Evolutionary conservation across 2,888 invertebrate species (phyloP).

Genomic region (Hirtodrosophila cameraria): DNA sequence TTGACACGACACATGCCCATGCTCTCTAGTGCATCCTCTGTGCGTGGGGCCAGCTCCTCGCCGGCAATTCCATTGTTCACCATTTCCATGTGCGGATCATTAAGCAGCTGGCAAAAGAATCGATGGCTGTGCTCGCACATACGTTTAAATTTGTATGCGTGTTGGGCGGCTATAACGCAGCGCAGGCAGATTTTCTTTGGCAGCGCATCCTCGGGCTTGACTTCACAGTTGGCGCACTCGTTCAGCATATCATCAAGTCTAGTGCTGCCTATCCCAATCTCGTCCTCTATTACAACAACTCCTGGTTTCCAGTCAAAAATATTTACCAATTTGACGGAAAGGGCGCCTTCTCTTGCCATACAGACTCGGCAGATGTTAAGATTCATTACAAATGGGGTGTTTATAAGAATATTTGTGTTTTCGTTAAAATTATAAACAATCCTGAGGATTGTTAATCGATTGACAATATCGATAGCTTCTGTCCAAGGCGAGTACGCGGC

Average conservation of each 20-base stretch:
- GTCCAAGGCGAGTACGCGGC: no score
- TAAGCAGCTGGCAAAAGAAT: constrained; percentile 8
- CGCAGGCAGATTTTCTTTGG: constrained; percentile 16
- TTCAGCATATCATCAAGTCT: constrained; percentile 14
- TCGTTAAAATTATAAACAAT: constrained; percentile 7
- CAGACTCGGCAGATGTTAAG: constrained; percentile 15
- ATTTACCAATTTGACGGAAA: constrained; percentile 10
- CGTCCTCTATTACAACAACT: neutral
- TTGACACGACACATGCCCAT: neutral
- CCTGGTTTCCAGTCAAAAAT: constrained; percentile 19
- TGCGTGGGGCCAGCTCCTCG: neutral
- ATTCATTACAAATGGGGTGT: neutral
- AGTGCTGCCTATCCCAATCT: neutral
- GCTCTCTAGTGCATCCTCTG: neutral
- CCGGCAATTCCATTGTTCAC: neutral
- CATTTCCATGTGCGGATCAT: neutral
- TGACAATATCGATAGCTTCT: no score
- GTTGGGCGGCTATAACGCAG: constrained; percentile 13
- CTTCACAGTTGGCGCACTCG: constrained; percentile 16
- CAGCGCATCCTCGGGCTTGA: constrained; percentile 12
- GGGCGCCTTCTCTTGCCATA: constrained; percentile 9
- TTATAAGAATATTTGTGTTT: constrained; percentile 1
- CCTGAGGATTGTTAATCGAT: constrained; percentile 5
- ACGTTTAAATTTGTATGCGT: constrained; percentile 25
- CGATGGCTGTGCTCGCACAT: constrained; percentile 19